Evolutionary conservation across 2,888 invertebrate species (phyloP), one percentile per base, ranked within the genome.

Genomic region (Epistrophe grossulariae): DNA sequence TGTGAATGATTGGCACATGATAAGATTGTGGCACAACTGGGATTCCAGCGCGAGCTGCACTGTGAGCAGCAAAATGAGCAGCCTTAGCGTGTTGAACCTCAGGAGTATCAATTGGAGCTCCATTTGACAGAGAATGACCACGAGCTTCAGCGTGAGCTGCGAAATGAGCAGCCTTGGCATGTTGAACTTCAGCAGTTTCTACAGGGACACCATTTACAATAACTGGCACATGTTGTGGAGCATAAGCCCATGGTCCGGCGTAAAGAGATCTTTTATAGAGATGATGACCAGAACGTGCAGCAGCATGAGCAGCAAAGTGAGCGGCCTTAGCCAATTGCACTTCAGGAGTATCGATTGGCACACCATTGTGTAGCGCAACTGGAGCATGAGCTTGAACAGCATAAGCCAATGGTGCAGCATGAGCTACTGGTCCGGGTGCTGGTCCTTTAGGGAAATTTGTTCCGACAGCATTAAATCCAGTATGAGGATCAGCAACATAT

Each of bases 381-480:
- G 92, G 92, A 71, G 90, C 90, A 64, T 91, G 92, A 50, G 91
- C 90, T 48, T 91, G 89, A 62, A 91, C 91, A 83, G 91, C 91
- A 64, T 91, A 91, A n/a, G 90, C 89, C 13, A 79, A 59, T 40
- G 84, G 88, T 52, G 87, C 88, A 60, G 79, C 87, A 43, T 84
- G 81, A 43, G 89, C 80, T 8, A 90, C 90, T 45, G 83, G 85
- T 9, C 80, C 88, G 8, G 89, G 79, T 13, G 93, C 93, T 2
- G 95, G 95, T 48, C 95, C 94, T 88, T 94, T 93, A 1, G 95
- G 95, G 84, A 95, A 91, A 91, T 95, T 95, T 13, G 95, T 95
- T 52, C 95, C 95, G 15, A 94, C 93, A 11, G 95, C 95, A 90
- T 95, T 93, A 91, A 96, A 95, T 59, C 95, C 95, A 89, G 94